These are phyloP conservation scores for Formica aserva DNA, from an alignment of 2,888 invertebrate species.

Conservation along the genomic window DNA sequence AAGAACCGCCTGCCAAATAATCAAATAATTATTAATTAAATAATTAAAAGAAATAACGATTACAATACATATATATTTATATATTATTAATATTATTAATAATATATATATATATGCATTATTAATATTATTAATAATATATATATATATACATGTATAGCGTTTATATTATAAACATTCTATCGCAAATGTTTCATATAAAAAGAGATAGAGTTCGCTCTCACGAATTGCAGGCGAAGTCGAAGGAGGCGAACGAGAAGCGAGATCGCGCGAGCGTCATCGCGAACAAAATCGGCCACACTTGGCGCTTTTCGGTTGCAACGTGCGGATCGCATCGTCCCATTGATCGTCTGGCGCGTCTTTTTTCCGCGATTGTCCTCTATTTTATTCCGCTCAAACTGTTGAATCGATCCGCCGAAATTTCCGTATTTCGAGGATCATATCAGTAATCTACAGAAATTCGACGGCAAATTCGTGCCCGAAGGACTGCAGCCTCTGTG, in stretches of 20 bases:
- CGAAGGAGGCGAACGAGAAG: constrained; percentile 13
- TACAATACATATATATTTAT: too few relatives aligned
- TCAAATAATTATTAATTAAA: too few relatives aligned
- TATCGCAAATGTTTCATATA: too few relatives aligned
- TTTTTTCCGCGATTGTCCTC: not conserved
- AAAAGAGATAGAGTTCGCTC: too few relatives aligned
- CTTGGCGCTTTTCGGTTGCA: constrained; percentile 68
- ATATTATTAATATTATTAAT: too few relatives aligned
- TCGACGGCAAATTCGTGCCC: constrained; percentile 93
- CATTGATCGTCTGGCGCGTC: constrained; percentile 10
- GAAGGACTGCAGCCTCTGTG: constrained; percentile 94
- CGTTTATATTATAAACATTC: too few relatives aligned
- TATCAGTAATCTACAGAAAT: constrained; percentile 89
- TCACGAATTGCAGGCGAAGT: not conserved
- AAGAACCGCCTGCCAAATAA: too few relatives aligned
- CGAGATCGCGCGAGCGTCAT: constrained; percentile 39
- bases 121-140: too few relatives aligned
- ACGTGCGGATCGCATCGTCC: constrained; percentile 57
- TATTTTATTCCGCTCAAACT: constrained; percentile 32
- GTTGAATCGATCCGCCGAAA: constrained; percentile 8
- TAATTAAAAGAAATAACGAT: too few relatives aligned
- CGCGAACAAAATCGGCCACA: constrained; percentile 68
- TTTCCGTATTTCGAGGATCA: constrained; percentile 70
- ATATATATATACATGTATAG: too few relatives aligned
- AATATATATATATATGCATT: too few relatives aligned